Evolutionary conservation across 2,113 vertebrate species (phyloP).

Genomic region (Eclectus roratus): DNA sequence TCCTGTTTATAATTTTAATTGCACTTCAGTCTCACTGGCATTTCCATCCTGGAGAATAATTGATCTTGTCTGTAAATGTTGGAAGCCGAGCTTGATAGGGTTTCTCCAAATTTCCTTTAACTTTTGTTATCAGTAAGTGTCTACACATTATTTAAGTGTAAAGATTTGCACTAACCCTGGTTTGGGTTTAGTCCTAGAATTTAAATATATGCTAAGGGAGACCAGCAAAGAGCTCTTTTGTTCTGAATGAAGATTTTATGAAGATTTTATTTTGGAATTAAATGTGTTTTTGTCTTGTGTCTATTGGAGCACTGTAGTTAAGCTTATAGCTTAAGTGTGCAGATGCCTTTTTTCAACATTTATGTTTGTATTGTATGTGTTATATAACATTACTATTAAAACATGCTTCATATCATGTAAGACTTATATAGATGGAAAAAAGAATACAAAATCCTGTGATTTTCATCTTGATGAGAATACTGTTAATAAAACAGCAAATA

Average conservation of each 20-base stretch:
- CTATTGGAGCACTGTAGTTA: background rate
- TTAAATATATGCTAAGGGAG: background rate
- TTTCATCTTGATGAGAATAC: background rate
- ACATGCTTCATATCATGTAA: background rate
- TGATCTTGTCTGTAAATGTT: rapidly evolving
- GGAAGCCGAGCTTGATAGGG: background rate
- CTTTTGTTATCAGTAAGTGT: background rate
- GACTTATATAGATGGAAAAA: background rate
- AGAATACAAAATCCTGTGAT: background rate
- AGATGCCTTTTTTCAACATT: background rate
- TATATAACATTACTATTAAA: background rate
- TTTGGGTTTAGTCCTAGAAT: background rate
- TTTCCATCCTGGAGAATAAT: background rate
- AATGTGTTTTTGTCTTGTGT: background rate
- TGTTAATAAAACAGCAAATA: background rate
- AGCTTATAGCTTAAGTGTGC: background rate
- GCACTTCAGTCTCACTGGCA: background rate
- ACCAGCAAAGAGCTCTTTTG: background rate
- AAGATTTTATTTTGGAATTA: background rate
- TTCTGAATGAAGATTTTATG: background rate
- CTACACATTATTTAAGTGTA: background rate
- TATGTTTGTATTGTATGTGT: background rate
- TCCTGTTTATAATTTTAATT: background rate
- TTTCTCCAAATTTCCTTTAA: background rate
- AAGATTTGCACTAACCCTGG: background rate